Conservation (phyloP, 2,888 invertebrate genomes). For the Hemithea aestivaria region DNA sequence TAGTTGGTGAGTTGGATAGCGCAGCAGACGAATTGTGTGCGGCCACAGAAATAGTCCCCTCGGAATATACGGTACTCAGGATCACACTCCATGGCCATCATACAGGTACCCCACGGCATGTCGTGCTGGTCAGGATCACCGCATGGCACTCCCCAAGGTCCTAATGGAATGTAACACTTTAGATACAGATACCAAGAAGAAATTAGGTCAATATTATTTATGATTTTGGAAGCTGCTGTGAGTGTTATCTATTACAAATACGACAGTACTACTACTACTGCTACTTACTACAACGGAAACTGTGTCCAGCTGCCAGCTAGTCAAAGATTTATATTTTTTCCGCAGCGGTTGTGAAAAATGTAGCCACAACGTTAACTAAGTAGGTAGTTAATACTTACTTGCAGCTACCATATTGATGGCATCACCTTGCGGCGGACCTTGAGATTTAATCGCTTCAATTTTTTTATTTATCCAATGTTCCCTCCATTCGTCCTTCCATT, state of each 20-base stretch:
- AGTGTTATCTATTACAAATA: too few species aligned
- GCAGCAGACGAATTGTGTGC: slow-evolving; percentile 59
- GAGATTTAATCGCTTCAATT: slow-evolving; percentile 44
- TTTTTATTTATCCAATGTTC: slow-evolving; percentile 45
- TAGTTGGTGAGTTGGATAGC: slow-evolving; percentile 51
- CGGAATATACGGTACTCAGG: slow-evolving; percentile 59
- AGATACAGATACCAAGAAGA: too few species aligned
- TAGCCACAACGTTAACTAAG: too few species aligned
- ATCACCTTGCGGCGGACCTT: slow-evolving; percentile 39
- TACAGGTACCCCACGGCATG: slow-evolving; percentile 65
- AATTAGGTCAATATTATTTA: too few species aligned
- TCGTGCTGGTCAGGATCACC: slow-evolving; percentile 68
- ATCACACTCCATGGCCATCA: slow-evolving; percentile 56
- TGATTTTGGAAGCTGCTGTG: too few species aligned
- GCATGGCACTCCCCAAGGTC: slow-evolving; percentile 67
- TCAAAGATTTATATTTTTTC: too few species aligned
- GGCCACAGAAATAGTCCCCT: slow-evolving; percentile 62
- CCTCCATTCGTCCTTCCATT: slow-evolving; percentile 41
- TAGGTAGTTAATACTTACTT: slow-evolving; percentile 44
- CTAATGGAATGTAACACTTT: slow-evolving; percentile 32
- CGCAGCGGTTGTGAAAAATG: too few species aligned
- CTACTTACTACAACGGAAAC: too few species aligned
- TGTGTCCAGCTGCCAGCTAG: too few species aligned
- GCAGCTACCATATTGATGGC: slow-evolving; percentile 62
- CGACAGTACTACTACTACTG: too few species aligned